Base-by-base conservation (phyloP, 2,888 invertebrate genomes). In the Cheilosia grossa region DNA sequence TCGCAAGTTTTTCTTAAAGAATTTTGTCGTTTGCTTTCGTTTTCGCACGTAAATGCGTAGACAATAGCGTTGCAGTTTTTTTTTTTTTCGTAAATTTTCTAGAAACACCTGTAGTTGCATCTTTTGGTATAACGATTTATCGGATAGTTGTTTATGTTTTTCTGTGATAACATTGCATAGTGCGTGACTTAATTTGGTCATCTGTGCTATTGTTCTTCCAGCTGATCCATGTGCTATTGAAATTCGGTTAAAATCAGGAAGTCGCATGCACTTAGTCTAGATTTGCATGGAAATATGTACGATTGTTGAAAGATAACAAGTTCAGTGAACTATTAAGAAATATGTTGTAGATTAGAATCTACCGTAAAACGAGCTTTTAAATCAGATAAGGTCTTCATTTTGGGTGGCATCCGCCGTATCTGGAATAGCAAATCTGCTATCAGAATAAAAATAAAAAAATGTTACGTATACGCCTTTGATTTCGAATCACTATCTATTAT, bases 101-200 rank as follows among this genome's bases (percentile, higher is more conserved):
- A 27, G 37, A 7, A n/a, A 53, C 75, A 85, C 33, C 80, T 81
- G 75, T 58, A 47, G 13, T 40, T 59, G 49, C 72, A 72, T 51
- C 37, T 83, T 79, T 63, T 33, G 67, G 37, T 85, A 49, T 47
- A 17, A 27, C 66, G 21, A 44, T 51, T 24, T 59, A 80, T 59
- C 58, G 40, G 49, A 37, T 49, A 5, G 7, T 33, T 33, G 40
- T 37, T 47, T 37, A 13, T 19, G 30, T 54, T 42, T 9, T 40
- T 37, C 47, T 72, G 4, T 21, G 75, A 85, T 58, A 81, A 61
- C 77, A 85, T 80, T 75, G 21, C 10, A 51, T 24, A 37, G 72
- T 81, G 85, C 85, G 85, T 85, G 75, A 81, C 30, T 77, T 49
- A 66, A 63, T 66, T 70, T 15, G 33, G 42, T 7, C n/a, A 54